phyloP scores from a whole-genome alignment of 1,140 invertebrate species.

The Cheumatopsyche charites region DNA sequence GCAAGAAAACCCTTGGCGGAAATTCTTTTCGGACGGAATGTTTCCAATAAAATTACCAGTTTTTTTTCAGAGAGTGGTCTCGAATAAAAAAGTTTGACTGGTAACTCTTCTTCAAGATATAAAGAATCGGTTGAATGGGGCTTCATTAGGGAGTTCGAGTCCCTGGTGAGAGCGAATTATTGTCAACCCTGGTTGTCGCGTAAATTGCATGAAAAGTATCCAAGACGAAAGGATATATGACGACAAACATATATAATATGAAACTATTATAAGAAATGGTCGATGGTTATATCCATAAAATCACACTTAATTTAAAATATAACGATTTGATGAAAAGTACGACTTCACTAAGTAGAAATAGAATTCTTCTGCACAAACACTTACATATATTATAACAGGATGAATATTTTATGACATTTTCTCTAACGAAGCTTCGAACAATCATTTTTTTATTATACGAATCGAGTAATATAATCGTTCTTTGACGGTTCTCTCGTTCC shows the following conservation, averaged over 20 bases:
- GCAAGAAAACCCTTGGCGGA: slow-evolving; percentile 11
- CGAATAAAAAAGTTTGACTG: slow-evolving; percentile 32
- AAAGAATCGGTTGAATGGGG: slow-evolving; percentile 39
- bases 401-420: too few species aligned
- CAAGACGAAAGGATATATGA: neutral
- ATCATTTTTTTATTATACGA: too few species aligned
- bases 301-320: too few species aligned
- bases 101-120: slow-evolving; percentile 21
- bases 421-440: too few species aligned
- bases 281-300: too few species aligned
- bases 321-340: too few species aligned
- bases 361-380: too few species aligned
- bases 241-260: too few species aligned
- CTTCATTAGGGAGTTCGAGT: slow-evolving; percentile 44
- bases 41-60: slow-evolving; percentile 25
- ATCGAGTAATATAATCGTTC: neutral
- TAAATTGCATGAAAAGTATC: slow-evolving; percentile 29
- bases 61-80: slow-evolving; percentile 19
- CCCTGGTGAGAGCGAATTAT: slow-evolving; percentile 34
- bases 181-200: slow-evolving; percentile 22
- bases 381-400: too few species aligned
- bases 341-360: too few species aligned
- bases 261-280: too few species aligned
- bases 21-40: slow-evolving; percentile 25
- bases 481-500: neutral